Evolutionary conservation across 1,140 invertebrate genomes (phyloP), one percentile per base, ranked within the genome.

Genomic region (Drosophila kohkoa): DNA sequence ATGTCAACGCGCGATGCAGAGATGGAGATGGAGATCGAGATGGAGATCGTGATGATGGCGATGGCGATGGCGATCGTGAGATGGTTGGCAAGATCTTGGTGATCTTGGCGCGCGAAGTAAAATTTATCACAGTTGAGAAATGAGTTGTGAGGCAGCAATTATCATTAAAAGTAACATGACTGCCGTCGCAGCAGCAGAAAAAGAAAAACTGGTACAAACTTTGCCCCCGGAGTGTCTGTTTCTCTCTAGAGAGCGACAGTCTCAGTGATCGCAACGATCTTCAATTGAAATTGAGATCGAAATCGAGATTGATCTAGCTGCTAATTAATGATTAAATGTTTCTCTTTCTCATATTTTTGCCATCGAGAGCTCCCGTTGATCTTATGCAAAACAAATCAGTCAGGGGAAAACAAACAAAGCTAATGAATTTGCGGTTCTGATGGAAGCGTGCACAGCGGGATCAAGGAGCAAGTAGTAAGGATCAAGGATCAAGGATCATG

Each of bases 121-220:
- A 73, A 81, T 88, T 89, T 82, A 89, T 89, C 85, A 83, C 73
- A 57, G 77, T 88, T 88, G 86, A 88, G 80, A 89, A 88, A 88
- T 88, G 85, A 88, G 85, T 89, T 89, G 83, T 85, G 83, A 88
- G 75, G 52, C 81, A 59, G 78, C 78, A 90, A 88, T 88, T 90
- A 88, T 86, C 83, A 88, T 90, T 88, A 88, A 88, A 86, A 85
- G 81, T 81, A 88, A 88, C 85, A 88, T 81, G 85, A 88, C 83
- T 82, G 72, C 79, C 67, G 63, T 76, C 60, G n/a, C 58, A 30
- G 16, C 41, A 59, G 20, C 3, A 13, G 32, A 32, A 41, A 0
- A 8, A 15, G 7, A 13, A 41, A 51, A 66, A 73, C 46, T 54
- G 49, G 46, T 16, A 45, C 58, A 68, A 55, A 74, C 75, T 63